phyloP scores from a whole-genome alignment of 2,797 vertebrate genomes.

The Characodon lateralis region DNA sequence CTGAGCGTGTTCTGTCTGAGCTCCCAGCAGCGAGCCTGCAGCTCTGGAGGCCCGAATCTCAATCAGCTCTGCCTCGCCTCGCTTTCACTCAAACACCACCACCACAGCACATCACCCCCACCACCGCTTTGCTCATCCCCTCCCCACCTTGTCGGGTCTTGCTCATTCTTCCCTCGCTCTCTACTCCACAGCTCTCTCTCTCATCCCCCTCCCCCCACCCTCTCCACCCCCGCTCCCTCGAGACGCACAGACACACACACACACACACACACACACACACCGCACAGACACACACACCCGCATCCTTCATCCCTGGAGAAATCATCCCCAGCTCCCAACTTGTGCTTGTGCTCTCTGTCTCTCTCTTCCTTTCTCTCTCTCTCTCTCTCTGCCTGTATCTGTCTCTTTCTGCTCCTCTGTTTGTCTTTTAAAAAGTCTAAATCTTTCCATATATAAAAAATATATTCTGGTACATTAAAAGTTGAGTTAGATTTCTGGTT shows the following conservation, averaged over 20 bases:
- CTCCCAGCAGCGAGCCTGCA: slow-evolving; percentile 73
- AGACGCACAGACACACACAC: slow-evolving; percentile 28
- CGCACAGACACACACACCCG: slow-evolving; percentile 36
- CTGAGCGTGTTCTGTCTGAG: slow-evolving; percentile 70
- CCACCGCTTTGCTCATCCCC: background rate
- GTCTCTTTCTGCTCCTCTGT: slow-evolving; percentile 33
- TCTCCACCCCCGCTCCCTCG: slow-evolving; percentile 17
- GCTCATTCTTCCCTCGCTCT: slow-evolving; percentile 21
- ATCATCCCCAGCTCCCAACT: slow-evolving; percentile 77
- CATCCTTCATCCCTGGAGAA: slow-evolving; percentile 78
- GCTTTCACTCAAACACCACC: slow-evolving; percentile 39
- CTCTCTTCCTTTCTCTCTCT: slow-evolving; percentile 30
- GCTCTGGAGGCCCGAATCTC: slow-evolving; percentile 80
- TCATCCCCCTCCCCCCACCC: slow-evolving; percentile 4
- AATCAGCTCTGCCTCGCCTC: slow-evolving; percentile 79
- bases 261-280: slow-evolving; percentile 38
- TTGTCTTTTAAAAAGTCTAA: slow-evolving; percentile 45
- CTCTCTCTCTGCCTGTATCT: slow-evolving; percentile 32
- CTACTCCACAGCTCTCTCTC: slow-evolving; percentile 35
- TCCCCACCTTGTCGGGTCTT: slow-evolving; percentile 1
- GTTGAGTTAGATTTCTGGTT: background rate
- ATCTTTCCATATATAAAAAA: slow-evolving; percentile 27
- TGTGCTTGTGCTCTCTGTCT: slow-evolving; percentile 57
- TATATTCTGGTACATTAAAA: slow-evolving; percentile 28
- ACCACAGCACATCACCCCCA: slow-evolving; percentile 3